Conservation (phyloP, 1,140 invertebrate species). For the Drosophila parabipectinata region DNA sequence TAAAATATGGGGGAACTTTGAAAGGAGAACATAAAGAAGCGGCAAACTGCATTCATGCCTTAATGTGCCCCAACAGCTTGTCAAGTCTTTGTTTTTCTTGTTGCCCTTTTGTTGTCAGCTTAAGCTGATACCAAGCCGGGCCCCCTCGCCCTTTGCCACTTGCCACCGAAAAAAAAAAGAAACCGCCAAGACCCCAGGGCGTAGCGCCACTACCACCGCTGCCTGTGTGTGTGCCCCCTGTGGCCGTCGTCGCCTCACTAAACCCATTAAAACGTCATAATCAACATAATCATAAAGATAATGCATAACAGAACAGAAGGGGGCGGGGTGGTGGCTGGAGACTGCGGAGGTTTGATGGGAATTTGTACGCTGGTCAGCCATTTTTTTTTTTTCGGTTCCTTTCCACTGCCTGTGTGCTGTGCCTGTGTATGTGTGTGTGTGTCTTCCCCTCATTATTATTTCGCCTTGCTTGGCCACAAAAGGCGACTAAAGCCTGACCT, state of each 20-base stretch:
- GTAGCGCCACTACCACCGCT: background rate
- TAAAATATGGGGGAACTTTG: background rate
- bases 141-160: background rate
- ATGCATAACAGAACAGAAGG: constrained; percentile 49
- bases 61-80: constrained; percentile 64
- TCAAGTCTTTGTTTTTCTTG: constrained; percentile 51
- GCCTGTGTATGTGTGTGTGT: background rate
- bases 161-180: background rate
- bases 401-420: constrained; percentile 1
- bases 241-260: constrained; percentile 52
- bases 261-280: constrained; percentile 81
- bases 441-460: constrained; percentile 68
- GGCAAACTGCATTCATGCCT: constrained; percentile 40
- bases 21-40: background rate
- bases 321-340: background rate
- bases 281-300: constrained; percentile 77
- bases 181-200: background rate
- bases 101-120: constrained; percentile 40
- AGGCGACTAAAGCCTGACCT: constrained; percentile 80
- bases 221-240: background rate
- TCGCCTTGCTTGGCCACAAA: constrained; percentile 68
- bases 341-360: constrained; percentile 4
- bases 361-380: constrained; percentile 67
- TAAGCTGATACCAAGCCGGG: constrained; percentile 27
- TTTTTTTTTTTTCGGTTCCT: constrained; percentile 9